Percentiles rank a stretch among this genome's conserved stretches.
phyloP scores from a whole-genome alignment of 1,140 invertebrate genomes.

The Sweltsa coloradensis region DNA sequence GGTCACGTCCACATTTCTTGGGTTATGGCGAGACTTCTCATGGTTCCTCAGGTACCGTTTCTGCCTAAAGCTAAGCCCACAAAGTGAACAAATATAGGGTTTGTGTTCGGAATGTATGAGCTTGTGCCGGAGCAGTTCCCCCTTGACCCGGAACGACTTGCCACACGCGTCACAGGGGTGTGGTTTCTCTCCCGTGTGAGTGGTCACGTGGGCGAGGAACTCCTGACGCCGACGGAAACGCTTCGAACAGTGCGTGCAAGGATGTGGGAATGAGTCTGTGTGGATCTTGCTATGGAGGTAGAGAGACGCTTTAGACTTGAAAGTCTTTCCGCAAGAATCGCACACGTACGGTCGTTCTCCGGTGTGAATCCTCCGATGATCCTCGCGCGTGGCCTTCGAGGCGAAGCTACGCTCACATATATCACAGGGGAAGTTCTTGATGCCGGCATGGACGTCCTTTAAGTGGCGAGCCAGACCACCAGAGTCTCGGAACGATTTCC shows the following conservation, averaged over 20 bases:
- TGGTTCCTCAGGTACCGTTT: slow-evolving; percentile 32
- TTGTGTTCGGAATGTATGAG: slow-evolving; percentile 39
- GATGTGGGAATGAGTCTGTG: slow-evolving; percentile 35
- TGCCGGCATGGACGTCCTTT: slow-evolving; percentile 46
- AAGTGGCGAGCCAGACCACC: slow-evolving; percentile 47
- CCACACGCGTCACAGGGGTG: slow-evolving; percentile 37
- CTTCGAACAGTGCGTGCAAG: slow-evolving; percentile 33
- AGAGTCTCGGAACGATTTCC: slow-evolving; percentile 46
- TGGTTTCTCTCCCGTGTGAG: slow-evolving; percentile 34
- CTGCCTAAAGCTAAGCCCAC: slow-evolving; percentile 40
- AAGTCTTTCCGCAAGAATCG: slow-evolving; percentile 40
- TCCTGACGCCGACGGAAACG: slow-evolving; percentile 39
- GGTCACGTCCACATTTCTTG: too few relatives aligned
- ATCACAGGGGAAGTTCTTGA: slow-evolving; percentile 42
- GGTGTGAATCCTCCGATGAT: slow-evolving; percentile 45
- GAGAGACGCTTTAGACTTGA: slow-evolving; percentile 36
- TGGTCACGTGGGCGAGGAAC: slow-evolving; percentile 38
- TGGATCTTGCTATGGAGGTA: slow-evolving; percentile 39
- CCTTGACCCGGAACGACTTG: slow-evolving; percentile 36
- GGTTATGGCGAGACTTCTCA: slow-evolving; percentile 3
- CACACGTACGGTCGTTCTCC: slow-evolving; percentile 47
- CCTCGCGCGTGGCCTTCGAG: slow-evolving; percentile 35
- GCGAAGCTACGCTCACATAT: slow-evolving; percentile 39
- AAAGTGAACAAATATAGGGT: slow-evolving; percentile 36
- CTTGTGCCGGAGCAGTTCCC: slow-evolving; percentile 35